phyloP scores from a whole-genome alignment of 2,797 vertebrate species.

The Xiphorhynchus erythropygius region DNA sequence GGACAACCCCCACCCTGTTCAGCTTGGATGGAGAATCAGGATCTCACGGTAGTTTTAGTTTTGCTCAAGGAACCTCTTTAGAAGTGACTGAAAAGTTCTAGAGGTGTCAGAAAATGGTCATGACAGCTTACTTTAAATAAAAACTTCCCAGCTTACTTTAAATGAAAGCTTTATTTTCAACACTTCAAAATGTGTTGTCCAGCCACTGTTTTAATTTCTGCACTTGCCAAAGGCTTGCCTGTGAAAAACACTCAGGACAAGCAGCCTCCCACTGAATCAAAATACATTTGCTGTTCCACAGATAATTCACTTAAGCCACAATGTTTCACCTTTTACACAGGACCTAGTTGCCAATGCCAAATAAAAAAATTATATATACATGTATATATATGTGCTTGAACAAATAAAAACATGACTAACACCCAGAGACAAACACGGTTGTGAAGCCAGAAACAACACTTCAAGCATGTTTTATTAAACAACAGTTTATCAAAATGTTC shows the following conservation, averaged over 20 bases:
- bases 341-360: not conserved
- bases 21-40: not conserved
- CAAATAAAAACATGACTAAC: not conserved
- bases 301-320: not conserved
- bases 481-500: not conserved
- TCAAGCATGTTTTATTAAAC: not conserved
- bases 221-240: not conserved
- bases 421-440: not conserved
- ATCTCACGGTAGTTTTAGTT: not conserved
- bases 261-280: not conserved
- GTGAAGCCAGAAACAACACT: not conserved
- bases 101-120: conserved; percentile 13
- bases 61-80: conserved; percentile 30
- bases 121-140: conserved; percentile 26
- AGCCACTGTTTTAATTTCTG: conserved; percentile 18
- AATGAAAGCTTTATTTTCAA: conserved; percentile 39
- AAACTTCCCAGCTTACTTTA: conserved; percentile 1
- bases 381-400: not conserved
- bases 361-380: not conserved
- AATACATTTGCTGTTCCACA: not conserved
- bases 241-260: not conserved
- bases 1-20: conserved; percentile 1
- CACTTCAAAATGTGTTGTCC: not conserved
- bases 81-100: conserved; percentile 1
- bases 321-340: not conserved